These are phyloP conservation scores for Campoletis sonorensis DNA, from an alignment of 1,140 invertebrate species.

Conservation along the genomic window DNA sequence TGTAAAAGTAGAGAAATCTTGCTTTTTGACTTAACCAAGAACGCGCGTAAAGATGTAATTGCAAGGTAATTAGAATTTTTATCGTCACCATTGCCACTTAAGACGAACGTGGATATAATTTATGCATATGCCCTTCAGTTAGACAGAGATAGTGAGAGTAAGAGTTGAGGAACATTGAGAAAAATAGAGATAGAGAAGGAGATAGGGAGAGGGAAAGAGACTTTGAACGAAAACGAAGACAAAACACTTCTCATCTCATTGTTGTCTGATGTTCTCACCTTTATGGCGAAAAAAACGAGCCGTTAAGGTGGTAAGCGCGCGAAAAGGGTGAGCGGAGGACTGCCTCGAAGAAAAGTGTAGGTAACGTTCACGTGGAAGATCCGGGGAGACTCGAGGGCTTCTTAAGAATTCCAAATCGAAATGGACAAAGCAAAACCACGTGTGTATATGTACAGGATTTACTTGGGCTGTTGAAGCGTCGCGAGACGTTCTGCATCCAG, in stretches of 20 bases:
- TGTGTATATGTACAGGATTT: conserved; percentile 46
- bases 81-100: conserved; percentile 71
- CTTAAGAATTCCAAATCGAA: conserved; percentile 69
- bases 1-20: conserved; percentile 16
- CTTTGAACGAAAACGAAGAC: conserved; percentile 37
- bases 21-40: not conserved
- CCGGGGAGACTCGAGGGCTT: conserved; percentile 37
- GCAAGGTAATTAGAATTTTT: conserved; percentile 72
- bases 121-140: not conserved
- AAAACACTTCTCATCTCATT: conserved; percentile 70
- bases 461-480: conserved; percentile 12
- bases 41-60: conserved; percentile 66
- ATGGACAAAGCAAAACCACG: conserved; percentile 66
- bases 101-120: conserved; percentile 50
- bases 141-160: not conserved
- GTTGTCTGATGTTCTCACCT: conserved; percentile 71
- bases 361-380: not conserved
- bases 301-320: conserved; percentile 46
- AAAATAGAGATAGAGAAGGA: not conserved
- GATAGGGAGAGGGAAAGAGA: not conserved
- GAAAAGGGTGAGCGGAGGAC: not conserved
- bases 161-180: not conserved
- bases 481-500: conserved; percentile 42
- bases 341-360: conserved; percentile 3
- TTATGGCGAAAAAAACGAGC: conserved; percentile 65